Evolutionary conservation across 2,888 invertebrate genomes (phyloP), one percentile per base, ranked within the genome.

Genomic region (Drosophila prolongata): DNA sequence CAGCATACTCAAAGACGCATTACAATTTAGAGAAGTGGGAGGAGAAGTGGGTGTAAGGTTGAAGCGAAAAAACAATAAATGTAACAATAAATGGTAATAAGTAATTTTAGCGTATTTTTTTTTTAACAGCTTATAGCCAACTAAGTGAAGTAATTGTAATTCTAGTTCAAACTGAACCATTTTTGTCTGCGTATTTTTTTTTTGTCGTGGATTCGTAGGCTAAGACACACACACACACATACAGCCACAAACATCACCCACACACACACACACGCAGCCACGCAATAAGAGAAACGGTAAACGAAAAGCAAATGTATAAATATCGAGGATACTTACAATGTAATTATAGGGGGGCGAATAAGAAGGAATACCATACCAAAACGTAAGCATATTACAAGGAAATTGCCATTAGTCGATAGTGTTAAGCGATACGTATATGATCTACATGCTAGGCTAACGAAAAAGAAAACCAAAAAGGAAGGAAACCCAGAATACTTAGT

Each of bases 361-460:
- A 47, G 30, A 30, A 67, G 69, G 61, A 71, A 60, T 72, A 68
- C 49, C 70, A 69, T 56, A 75, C 59, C 50, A 69, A 72, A 64
- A 58, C 70, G 56, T 81, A 80, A 77, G 82, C 75, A 75, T 80
- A 79, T 75, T 77, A 86, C 73, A 77, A 76, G 69, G 75, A 88
- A 76, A 82, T 82, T 86, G 90, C 89, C 89, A 90, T 88, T 88
- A 90, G 88, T 79, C 88, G 74, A 86, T 88, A 89, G 77, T 76
- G 70, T 81, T 81, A 84, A 79, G 87, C 84, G 72, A 77, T 83
- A 70, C 66, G 68, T 55, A 62, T 64, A 72, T 71, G 58, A 70
- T 60, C 54, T 59, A 49, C 46, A 71, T 54, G 57, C 43, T 56
- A 43, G 56, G 56, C 37, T 49, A 58, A 47, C 10, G 34, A 34